phyloP scores from a whole-genome alignment of 2,113 vertebrate species.

The Indicator indicator region DNA sequence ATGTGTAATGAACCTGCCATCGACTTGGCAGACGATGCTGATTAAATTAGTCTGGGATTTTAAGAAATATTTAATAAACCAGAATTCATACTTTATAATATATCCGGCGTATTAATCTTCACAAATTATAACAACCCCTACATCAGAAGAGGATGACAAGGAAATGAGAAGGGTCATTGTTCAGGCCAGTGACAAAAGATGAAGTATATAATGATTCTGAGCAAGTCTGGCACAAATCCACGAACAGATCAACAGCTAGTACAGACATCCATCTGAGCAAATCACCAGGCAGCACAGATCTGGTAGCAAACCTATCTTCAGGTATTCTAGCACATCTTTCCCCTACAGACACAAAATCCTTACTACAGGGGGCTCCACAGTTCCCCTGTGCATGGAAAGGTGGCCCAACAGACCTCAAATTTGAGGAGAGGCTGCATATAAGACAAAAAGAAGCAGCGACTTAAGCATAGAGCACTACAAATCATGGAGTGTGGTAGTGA shows the following conservation, averaged over 20 bases:
- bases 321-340: background rate
- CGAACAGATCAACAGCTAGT: background rate
- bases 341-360: background rate
- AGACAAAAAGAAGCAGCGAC: background rate
- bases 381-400: background rate
- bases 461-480: background rate
- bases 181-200: fast-evolving
- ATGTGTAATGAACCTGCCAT: too few relatives aligned
- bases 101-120: too few relatives aligned
- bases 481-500: background rate
- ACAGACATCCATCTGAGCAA: background rate
- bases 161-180: background rate
- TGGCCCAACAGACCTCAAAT: background rate
- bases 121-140: too few relatives aligned
- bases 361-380: background rate
- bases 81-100: too few relatives aligned
- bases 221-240: background rate
- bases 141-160: background rate
- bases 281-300: background rate
- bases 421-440: fast-evolving
- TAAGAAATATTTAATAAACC: too few relatives aligned
- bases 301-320: background rate
- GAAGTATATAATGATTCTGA: background rate
- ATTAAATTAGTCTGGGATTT: too few relatives aligned
- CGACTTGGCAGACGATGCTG: too few relatives aligned